Conservation (phyloP, 2,797 vertebrate genomes). For the Ptychobarbus kaznakovi region DNA sequence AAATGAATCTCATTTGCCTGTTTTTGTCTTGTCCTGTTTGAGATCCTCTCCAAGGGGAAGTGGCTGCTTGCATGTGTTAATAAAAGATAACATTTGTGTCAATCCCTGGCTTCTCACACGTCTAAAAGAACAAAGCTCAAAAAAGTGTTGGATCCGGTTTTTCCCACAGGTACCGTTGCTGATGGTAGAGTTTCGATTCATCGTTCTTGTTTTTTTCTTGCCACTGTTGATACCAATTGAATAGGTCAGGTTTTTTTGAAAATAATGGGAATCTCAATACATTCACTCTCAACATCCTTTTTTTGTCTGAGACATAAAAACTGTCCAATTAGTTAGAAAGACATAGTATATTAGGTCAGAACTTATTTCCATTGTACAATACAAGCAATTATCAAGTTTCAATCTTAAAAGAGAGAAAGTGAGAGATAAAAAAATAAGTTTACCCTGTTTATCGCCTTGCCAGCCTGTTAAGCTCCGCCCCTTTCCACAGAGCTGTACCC, state of each 20-base stretch:
- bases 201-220: neutral
- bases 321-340: neutral
- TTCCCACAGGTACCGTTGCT: constrained; percentile 11
- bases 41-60: constrained; percentile 35
- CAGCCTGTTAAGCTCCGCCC: constrained; percentile 43
- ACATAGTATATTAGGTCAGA: neutral
- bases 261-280: neutral
- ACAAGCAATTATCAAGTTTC: neutral
- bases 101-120: constrained; percentile 24
- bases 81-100: constrained; percentile 23
- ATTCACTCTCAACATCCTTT: neutral
- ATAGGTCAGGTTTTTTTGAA: neutral
- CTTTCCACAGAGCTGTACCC: constrained; percentile 60
- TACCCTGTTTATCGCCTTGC: constrained; percentile 47
- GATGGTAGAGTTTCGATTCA: constrained; percentile 21
- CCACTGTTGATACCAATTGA: neutral
- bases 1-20: neutral
- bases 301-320: neutral
- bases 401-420: neutral
- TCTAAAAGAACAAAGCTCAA: constrained; percentile 26
- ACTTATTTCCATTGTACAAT: neutral
- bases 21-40: neutral
- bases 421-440: neutral
- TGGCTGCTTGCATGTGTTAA: neutral
- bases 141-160: constrained; percentile 24